A percentile compares a stretch with the other conserved stretches of the same genome.
These are phyloP conservation scores for Aromia moschata DNA, from an alignment of 2,888 invertebrate species.

Conservation along the genomic window DNA sequence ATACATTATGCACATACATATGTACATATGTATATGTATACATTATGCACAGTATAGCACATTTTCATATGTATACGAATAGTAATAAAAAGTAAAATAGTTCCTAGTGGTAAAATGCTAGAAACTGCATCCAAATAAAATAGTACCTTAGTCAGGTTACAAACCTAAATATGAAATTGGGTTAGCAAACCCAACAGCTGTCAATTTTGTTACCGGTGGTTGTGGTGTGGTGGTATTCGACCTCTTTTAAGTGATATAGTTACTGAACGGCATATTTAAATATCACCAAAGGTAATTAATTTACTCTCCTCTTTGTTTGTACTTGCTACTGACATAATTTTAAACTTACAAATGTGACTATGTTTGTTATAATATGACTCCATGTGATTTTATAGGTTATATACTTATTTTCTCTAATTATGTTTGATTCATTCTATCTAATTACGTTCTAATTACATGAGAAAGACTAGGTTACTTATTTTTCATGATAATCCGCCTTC, in stretches of 20 bases:
- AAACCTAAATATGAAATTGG: conserved; percentile 12
- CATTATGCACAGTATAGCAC: too few species aligned
- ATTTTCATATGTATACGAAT: too few species aligned
- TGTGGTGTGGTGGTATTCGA: conserved; percentile 14
- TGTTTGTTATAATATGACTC: background rate
- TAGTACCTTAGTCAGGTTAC: background rate
- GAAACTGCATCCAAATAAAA: background rate
- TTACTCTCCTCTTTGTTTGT: background rate
- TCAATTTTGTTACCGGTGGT: conserved; percentile 23
- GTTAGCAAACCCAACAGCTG: background rate
- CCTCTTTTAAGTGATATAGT: conserved; percentile 2
- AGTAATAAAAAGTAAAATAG: too few species aligned
- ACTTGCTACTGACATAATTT: background rate
- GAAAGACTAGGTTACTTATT: background rate
- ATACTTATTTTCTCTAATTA: background rate
- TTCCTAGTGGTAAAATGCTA: background rate
- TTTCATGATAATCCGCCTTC: background rate
- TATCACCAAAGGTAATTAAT: conserved; percentile 5
- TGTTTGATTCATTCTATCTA: background rate
- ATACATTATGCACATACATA: too few species aligned
- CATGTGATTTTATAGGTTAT: conserved; percentile 23
- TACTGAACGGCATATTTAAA: background rate
- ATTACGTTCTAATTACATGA: background rate
- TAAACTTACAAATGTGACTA: background rate
- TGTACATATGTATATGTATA: too few species aligned